Percentiles rank a stretch among this genome's conserved stretches.
These are phyloP conservation scores for Cuculus canorus DNA, from an alignment of 2,797 vertebrate genomes.

Conservation along the genomic window DNA sequence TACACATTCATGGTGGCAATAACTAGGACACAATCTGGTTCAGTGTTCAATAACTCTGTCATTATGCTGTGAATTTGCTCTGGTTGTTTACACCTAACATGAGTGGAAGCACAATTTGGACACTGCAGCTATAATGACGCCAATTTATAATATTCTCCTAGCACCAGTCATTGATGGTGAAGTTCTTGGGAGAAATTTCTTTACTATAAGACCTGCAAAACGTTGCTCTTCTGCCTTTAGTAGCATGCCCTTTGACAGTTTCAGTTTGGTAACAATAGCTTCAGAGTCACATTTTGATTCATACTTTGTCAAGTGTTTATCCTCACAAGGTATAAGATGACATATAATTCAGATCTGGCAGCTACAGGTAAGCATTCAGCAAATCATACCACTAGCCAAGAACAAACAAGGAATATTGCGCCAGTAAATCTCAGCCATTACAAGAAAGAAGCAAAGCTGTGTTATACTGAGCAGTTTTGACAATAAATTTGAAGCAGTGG, in stretches of 20 bases:
- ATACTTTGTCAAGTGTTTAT: constrained; percentile 20
- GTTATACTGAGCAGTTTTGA: background rate
- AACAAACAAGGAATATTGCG: constrained; percentile 25
- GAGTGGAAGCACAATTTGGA: background rate
- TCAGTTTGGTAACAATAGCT: constrained; percentile 13
- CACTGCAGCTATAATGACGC: background rate
- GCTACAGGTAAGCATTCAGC: constrained; percentile 41
- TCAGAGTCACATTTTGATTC: background rate
- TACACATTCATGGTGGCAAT: background rate
- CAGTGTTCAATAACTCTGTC: background rate
- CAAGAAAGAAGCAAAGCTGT: background rate
- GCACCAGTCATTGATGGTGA: background rate
- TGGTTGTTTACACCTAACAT: background rate
- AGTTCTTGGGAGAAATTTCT: background rate
- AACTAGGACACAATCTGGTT: background rate
- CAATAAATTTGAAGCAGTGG: background rate
- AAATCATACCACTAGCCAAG: constrained; percentile 13
- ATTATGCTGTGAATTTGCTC: background rate
- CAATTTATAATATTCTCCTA: background rate
- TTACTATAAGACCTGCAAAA: background rate
- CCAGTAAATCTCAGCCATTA: background rate
- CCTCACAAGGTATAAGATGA: constrained; percentile 1
- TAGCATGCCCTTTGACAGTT: background rate
- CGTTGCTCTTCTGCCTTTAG: background rate
- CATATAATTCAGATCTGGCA: constrained; percentile 31